Evolutionary conservation across 2,797 vertebrate genomes (phyloP).

Genomic region (Halcyon badia): DNA sequence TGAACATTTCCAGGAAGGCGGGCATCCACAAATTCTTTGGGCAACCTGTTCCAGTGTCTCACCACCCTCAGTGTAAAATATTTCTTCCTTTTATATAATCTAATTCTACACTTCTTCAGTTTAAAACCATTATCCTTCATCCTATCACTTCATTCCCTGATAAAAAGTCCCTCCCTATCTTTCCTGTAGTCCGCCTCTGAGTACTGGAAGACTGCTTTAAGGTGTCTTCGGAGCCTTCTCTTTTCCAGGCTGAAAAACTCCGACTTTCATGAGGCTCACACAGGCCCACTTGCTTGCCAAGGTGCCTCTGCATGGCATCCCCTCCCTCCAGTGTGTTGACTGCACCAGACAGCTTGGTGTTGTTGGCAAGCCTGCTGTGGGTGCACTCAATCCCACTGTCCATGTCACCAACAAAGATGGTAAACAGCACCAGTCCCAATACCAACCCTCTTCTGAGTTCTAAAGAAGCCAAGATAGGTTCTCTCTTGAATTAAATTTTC

Average conservation of each 20-base stretch:
- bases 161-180: background rate
- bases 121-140: background rate
- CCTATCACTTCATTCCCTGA: background rate
- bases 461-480: background rate
- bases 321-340: background rate
- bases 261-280: background rate
- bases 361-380: background rate
- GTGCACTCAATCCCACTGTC: background rate
- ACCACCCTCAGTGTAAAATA: background rate
- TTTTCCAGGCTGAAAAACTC: background rate
- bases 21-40: too few relatives aligned
- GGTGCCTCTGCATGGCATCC: background rate
- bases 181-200: background rate
- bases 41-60: background rate
- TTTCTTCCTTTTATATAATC: background rate
- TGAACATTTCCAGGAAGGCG: too few relatives aligned
- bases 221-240: background rate
- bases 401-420: background rate
- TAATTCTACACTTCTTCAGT: background rate
- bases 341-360: background rate
- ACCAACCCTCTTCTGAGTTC: background rate
- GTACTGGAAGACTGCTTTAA: background rate
- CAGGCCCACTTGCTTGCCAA: background rate
- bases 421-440: background rate
- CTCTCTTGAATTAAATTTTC: background rate